phyloP scores from a whole-genome alignment of 2,797 vertebrate genomes.

The Melanotaenia parkinsoni region DNA sequence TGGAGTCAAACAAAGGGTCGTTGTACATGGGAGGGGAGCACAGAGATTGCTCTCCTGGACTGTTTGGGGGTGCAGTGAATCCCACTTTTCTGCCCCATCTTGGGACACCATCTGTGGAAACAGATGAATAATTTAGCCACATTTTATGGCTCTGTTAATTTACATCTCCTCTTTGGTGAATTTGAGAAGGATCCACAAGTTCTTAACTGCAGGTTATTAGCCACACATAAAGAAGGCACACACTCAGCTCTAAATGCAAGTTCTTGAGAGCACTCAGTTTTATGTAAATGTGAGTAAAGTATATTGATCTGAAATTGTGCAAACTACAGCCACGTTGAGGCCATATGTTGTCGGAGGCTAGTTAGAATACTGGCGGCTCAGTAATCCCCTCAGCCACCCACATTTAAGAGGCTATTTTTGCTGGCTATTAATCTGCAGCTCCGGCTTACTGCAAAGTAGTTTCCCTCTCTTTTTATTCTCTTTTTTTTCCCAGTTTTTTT shows the following conservation, averaged over 20 bases:
- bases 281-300: conserved; percentile 41
- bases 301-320: conserved; percentile 43
- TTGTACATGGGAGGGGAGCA: conserved; percentile 67
- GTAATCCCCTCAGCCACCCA: conserved; percentile 80
- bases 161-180: conserved; percentile 19
- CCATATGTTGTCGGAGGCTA: conserved; percentile 75
- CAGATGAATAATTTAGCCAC: conserved; percentile 52
- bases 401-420: conserved; percentile 84
- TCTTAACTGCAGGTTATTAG: conserved; percentile 25
- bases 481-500: conserved; percentile 1
- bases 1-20: conserved; percentile 76
- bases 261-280: conserved; percentile 19
- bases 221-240: conserved; percentile 21
- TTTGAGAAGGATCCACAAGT: conserved; percentile 23
- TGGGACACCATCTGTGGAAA: conserved; percentile 68
- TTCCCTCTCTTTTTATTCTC: conserved; percentile 40
- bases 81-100: conserved; percentile 59
- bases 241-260: conserved; percentile 12
- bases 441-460: conserved; percentile 63
- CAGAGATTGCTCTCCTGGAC: conserved; percentile 52
- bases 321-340: conserved; percentile 49
- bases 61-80: conserved; percentile 47
- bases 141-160: conserved; percentile 32
- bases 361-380: conserved; percentile 58
- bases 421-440: conserved; percentile 71